Evolutionary conservation across 2,888 invertebrate species (phyloP), one percentile per base, ranked within the genome.

Genomic region (Lordiphosa andalusiaca): DNA sequence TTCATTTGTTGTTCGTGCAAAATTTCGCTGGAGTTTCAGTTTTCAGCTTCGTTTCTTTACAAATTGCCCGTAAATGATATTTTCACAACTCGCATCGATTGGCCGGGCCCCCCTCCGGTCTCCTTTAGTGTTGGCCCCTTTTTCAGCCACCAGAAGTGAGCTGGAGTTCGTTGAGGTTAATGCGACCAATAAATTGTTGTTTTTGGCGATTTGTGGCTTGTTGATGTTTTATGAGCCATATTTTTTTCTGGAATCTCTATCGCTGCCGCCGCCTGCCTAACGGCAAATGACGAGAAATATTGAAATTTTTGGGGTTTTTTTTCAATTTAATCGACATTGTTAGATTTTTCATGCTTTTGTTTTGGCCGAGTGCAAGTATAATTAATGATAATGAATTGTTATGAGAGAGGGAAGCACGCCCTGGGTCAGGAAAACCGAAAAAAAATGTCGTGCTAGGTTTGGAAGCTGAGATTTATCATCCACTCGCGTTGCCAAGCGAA

Each of bases 11-110:
- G 75, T 66, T 76, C 73, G 75, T 80, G 81, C 75, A 80, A 76
- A 73, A 47, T 81, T 72, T 76, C 60, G 77, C 77, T 60, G 57
- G 56, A 61, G 60, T 64, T 73, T 67, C 49, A 64, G 63, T 69
- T 54, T 59, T 60, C 57, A 37, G 5, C 42, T 41, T 51, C 59
- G 60, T 44, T 46, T 53, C 67, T 74, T 74, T 69, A 81, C 85
- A 85, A 85, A 85, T 85, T 87, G 80, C 63, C 72, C 72, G 84
- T 87, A 87, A 85, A 85, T 87, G 85, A 86, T 85, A 84, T 87
- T 87, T 86, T 83, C 71, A 78, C 80, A 87, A 81, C 84, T 86
- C 81, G 86, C 85, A 86, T 86, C 87, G 82, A 83, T 84, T 73
- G 86, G 47, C 36, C 40, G 51, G 47, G 47, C 39, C 35, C 46